Evolutionary conservation across 2,797 vertebrate genomes (phyloP), one percentile per base, ranked within the genome.

Genomic region (Myotis daubentonii): DNA sequence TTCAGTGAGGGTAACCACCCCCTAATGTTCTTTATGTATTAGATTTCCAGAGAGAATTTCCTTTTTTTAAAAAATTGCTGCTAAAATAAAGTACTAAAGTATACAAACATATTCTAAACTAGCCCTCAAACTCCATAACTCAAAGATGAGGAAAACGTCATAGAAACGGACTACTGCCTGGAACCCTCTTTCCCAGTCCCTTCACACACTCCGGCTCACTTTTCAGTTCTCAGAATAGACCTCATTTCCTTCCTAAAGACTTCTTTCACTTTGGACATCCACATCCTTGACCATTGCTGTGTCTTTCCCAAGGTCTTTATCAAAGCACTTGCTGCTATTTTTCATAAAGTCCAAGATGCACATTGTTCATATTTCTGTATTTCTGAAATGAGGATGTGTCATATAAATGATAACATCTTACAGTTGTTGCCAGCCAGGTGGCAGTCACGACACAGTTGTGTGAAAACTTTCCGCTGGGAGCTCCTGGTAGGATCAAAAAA

Each of bases 41-140:
- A 80, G 23, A 10, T 17, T 83, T 89, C 65, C 20, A 66, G 25
- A 71, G 6, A 49, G 30, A 94, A 75, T 82, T 78, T 82, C 16
- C 36, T 68, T 89, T 66, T 51, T 10, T 44, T 9, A 88, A 87
- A 65, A 82, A 41, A 16, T 11, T 68, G 36, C n/a, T 90, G 17
- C 62, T 92, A 75, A 93, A 41, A 82, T 53, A 55, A 71, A 89
- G 44, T 55, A 38, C 22, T 68, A 68, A 87, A 84, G 75, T 65
- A 36, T 5, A 22, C 57, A 71, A 25, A 25, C 70, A 72, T 41
- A 62, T 72, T 53, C 44, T 84, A 55, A 84, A 90, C 36, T 62
- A 16, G 8, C 68, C 25, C 22, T 28, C 30, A 85, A 84, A 70
- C 2, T 17, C 23, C 13, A 33, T n/a, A 68, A 55, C 91, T 94